A percentile compares a stretch with the other conserved stretches of the same genome.
Evolutionary conservation across 2,888 invertebrate species (phyloP).

Genomic region (Drosophila prolongata): DNA sequence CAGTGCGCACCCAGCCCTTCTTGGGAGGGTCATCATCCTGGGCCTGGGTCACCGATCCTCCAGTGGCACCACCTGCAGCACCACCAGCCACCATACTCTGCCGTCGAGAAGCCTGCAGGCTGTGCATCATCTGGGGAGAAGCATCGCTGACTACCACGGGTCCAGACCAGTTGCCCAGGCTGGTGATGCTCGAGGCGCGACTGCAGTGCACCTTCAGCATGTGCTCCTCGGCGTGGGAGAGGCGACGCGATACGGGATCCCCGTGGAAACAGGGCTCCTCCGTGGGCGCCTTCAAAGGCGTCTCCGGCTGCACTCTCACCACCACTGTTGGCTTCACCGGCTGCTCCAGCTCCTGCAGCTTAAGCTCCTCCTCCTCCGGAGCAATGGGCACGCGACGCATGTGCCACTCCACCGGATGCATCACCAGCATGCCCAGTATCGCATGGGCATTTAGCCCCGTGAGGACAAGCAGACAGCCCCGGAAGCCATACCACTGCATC

Average conservation of each 20-base stretch:
- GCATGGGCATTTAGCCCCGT: conserved; percentile 89
- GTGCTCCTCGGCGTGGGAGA: conserved; percentile 60
- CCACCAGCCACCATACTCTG: conserved; percentile 41
- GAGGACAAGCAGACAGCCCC: conserved; percentile 88
- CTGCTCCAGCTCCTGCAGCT: conserved; percentile 9
- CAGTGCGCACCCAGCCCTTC: conserved; percentile 84
- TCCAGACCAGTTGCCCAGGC: conserved; percentile 84
- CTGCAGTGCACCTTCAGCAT: conserved; percentile 56
- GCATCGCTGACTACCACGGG: conserved; percentile 81
- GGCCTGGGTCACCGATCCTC: neutral
- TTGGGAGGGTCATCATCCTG: neutral
- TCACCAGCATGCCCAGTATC: conserved; percentile 88
- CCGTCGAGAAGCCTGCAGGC: conserved; percentile 67
- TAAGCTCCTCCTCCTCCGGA: conserved; percentile 72
- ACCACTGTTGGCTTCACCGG: conserved; percentile 32
- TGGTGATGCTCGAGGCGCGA: conserved; percentile 82
- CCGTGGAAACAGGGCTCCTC: conserved; percentile 32
- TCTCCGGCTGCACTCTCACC: conserved; percentile 63
- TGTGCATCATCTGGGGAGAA: conserved; percentile 76
- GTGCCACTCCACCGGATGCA: conserved; percentile 92
- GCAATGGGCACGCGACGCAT: conserved; percentile 84
- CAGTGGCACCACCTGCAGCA: neutral
- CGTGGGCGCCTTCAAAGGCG: conserved; percentile 43
- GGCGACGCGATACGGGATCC: conserved; percentile 25
- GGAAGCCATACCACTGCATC: conserved; percentile 88